Percentiles rank a stretch among this genome's conserved stretches.
Conservation (phyloP, 1,140 invertebrate species). For the Limonius californicus region DNA sequence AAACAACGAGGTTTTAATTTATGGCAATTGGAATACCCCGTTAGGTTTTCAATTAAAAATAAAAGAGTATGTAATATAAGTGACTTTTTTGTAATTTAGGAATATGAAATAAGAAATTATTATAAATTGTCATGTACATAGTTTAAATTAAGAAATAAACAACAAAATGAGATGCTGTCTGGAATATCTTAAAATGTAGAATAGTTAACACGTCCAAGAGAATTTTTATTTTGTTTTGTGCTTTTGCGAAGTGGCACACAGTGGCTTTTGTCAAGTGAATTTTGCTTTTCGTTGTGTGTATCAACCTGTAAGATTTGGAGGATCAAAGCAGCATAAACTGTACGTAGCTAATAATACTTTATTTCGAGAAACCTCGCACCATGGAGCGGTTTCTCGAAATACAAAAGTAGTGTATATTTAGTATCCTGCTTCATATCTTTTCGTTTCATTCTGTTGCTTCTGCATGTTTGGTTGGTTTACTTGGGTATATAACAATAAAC, state of each 20-base stretch:
- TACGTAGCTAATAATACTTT: not conserved
- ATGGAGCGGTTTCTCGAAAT: not conserved
- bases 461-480: not conserved
- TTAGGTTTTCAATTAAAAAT: slow-evolving; percentile 2
- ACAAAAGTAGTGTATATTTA: not conserved
- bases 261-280: slow-evolving; percentile 23
- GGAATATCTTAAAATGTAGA: not conserved
- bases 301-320: slow-evolving; percentile 18
- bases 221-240: slow-evolving; percentile 24
- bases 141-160: slow-evolving; percentile 12
- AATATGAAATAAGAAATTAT: slow-evolving; percentile 8
- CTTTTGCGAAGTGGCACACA: slow-evolving; percentile 43
- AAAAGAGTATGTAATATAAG: not conserved
- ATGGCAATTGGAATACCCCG: not conserved
- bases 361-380: not conserved
- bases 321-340: slow-evolving; percentile 11
- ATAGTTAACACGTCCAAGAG: not conserved
- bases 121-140: slow-evolving; percentile 10
- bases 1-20: slow-evolving; percentile 6
- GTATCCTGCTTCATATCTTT: slow-evolving; percentile 3
- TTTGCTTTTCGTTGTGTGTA: slow-evolving; percentile 13
- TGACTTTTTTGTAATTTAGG: slow-evolving; percentile 11
- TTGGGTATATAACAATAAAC: not conserved
- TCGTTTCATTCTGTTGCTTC: too few species aligned
- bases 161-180: not conserved